These are phyloP conservation scores for Meghimatium bilineatum DNA, from an alignment of 2,888 invertebrate species.

Conservation along the genomic window DNA sequence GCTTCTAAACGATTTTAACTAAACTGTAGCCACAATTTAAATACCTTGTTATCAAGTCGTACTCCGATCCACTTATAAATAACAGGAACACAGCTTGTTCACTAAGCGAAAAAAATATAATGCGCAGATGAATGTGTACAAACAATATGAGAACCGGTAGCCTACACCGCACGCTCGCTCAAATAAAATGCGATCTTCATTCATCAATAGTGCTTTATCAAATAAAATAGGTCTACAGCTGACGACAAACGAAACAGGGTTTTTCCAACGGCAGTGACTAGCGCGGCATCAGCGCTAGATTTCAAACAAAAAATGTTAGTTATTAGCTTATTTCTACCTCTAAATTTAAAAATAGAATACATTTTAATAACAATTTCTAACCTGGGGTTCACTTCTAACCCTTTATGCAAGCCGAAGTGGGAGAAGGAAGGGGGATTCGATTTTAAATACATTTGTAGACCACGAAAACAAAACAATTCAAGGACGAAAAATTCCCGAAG, in stretches of 20 bases:
- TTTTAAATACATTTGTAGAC: not conserved
- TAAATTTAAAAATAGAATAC: not conserved
- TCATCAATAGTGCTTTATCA: not conserved
- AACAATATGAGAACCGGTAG: not conserved
- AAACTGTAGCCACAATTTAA: too few relatives aligned
- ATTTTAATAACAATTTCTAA: not conserved
- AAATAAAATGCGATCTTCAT: not conserved
- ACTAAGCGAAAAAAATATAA: too few relatives aligned
- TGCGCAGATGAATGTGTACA: too few relatives aligned
- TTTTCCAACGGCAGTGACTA: not conserved
- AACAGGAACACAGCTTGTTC: too few relatives aligned
- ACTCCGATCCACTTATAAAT: too few relatives aligned
- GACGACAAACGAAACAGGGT: constrained; percentile 18
- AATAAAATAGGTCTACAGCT: too few relatives aligned
- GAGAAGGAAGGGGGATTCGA: constrained; percentile 1
- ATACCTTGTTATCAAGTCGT: too few relatives aligned
- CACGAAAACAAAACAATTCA: constrained; percentile 25
- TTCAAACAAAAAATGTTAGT: not conserved
- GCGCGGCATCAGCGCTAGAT: too few relatives aligned
- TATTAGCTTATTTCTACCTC: not conserved
- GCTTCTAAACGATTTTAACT: too few relatives aligned
- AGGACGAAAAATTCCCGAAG: constrained; percentile 45
- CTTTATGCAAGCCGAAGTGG: not conserved
- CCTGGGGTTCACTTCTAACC: not conserved
- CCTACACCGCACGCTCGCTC: not conserved